A percentile compares a stretch with the other conserved stretches of the same genome.
These are phyloP conservation scores for Propithecus perrieri DNA, from an alignment of 2,797 vertebrate genomes.

Conservation along the genomic window DNA sequence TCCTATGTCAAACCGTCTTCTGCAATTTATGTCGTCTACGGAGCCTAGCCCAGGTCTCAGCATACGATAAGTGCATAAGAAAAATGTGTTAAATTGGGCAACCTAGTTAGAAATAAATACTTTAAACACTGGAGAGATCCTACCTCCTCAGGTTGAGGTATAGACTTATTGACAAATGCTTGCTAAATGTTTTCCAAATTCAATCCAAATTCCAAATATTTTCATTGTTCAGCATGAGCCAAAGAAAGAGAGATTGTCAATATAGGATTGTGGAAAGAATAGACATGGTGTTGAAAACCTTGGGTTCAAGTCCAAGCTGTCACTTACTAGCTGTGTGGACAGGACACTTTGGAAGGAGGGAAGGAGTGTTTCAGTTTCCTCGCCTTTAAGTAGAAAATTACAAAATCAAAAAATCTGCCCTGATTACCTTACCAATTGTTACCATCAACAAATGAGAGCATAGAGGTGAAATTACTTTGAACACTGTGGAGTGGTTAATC, in stretches of 20 bases:
- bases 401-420: neutral
- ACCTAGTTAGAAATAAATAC: neutral
- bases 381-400: neutral
- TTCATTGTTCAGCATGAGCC: neutral
- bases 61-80: neutral
- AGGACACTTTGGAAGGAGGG: neutral
- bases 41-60: neutral
- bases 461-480: neutral
- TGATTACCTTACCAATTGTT: neutral
- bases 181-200: neutral
- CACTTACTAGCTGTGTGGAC: neutral
- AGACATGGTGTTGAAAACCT: neutral
- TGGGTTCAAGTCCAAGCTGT: neutral
- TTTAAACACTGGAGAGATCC: neutral
- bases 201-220: neutral
- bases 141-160: neutral
- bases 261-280: neutral
- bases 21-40: neutral
- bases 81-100: neutral
- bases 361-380: neutral
- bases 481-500: neutral
- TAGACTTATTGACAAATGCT: neutral
- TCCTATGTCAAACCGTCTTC: neutral
- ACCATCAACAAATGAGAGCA: neutral
- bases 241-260: neutral